Conservation (phyloP, 2,113 vertebrate species). For the Acrocephalus arundinaceus region DNA sequence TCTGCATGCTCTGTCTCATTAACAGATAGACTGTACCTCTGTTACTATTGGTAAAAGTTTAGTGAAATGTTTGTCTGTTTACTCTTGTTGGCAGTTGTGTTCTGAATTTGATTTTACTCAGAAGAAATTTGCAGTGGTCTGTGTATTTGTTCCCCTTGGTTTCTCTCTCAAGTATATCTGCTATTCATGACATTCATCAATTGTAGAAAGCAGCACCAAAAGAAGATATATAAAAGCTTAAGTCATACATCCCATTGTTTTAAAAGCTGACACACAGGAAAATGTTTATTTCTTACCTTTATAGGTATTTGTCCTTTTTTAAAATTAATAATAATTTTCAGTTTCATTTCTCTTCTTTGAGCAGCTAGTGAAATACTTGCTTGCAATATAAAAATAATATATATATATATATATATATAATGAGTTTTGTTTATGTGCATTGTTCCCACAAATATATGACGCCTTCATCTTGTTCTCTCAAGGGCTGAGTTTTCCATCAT, state of each 20-base stretch:
- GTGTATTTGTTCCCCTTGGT: background rate
- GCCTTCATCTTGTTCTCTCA: constrained; percentile 22
- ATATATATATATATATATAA: background rate
- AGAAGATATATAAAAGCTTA: background rate
- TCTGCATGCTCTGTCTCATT: background rate
- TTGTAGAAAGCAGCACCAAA: background rate
- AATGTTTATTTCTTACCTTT: background rate
- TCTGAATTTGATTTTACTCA: background rate
- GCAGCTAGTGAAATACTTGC: background rate
- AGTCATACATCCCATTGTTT: background rate
- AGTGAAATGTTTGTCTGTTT: background rate
- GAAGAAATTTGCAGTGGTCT: background rate
- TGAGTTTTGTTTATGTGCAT: background rate
- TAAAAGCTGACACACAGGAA: background rate
- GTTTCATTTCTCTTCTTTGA: background rate
- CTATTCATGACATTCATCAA: background rate
- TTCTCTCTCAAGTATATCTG: background rate
- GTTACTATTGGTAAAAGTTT: background rate
- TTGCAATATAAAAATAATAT: background rate
- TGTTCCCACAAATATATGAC: background rate
- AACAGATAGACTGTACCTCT: background rate
- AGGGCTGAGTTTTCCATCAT: constrained; percentile 65
- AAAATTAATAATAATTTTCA: background rate
- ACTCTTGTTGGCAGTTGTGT: background rate
- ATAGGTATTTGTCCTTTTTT: background rate